These are phyloP conservation scores for Sinelater perroti DNA, from an alignment of 2,888 invertebrate species.

Conservation along the genomic window DNA sequence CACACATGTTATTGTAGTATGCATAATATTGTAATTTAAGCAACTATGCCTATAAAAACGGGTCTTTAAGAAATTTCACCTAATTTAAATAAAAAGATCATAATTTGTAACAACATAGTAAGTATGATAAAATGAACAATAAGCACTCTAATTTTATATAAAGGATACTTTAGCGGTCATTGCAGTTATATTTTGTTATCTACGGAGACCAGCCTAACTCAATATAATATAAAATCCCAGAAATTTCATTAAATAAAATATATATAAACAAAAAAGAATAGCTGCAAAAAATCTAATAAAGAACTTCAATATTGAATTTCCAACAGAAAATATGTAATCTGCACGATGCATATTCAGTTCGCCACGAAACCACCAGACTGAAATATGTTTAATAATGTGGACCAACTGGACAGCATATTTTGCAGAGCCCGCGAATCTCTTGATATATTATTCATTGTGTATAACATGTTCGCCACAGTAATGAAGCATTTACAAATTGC, in stretches of 20 bases:
- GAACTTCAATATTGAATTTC: constrained; percentile 31
- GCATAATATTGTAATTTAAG: too few species aligned
- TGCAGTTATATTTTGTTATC: too few species aligned
- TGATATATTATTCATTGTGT: constrained; percentile 31
- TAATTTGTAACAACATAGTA: too few species aligned
- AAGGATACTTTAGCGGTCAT: too few species aligned
- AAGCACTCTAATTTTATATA: too few species aligned
- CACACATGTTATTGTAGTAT: too few species aligned
- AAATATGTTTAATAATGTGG: constrained; percentile 36
- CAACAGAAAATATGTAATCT: constrained; percentile 27
- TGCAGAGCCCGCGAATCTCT: constrained; percentile 26
- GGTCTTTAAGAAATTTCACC: too few species aligned
- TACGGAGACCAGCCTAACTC: too few species aligned
- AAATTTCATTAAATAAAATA: constrained; percentile 23
- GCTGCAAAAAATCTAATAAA: constrained; percentile 25
- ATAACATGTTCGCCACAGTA: constrained; percentile 9
- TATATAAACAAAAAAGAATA: constrained; percentile 22
- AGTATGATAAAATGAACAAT: too few species aligned
- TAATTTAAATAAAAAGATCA: too few species aligned
- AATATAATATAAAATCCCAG: too few species aligned
- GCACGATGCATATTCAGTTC: constrained; percentile 34
- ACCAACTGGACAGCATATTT: constrained; percentile 31
- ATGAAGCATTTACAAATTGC: constrained; percentile 5
- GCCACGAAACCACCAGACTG: constrained; percentile 23
- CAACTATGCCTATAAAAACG: too few species aligned